phyloP scores from a whole-genome alignment of 2,888 invertebrate species.

The Cheilosia variabilis region DNA sequence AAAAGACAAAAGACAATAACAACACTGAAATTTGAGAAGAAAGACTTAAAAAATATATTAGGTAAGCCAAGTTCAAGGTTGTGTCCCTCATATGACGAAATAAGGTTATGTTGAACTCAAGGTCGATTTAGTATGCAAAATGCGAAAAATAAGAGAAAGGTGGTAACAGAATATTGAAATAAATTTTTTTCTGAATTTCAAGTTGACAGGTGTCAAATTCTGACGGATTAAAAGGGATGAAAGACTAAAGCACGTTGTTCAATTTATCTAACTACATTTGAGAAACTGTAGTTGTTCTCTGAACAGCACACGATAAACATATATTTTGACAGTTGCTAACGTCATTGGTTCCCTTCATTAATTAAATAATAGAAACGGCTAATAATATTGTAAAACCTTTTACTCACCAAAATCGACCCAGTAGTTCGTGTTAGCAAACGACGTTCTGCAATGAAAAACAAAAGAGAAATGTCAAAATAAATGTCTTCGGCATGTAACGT shows the following conservation, averaged over 20 bases:
- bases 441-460: slow-evolving; percentile 25
- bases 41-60: slow-evolving; percentile 19
- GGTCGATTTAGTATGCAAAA: neutral
- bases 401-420: slow-evolving; percentile 23
- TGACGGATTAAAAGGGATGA: no score
- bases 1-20: neutral
- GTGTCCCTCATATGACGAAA: slow-evolving; percentile 1
- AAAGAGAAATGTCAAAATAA: slow-evolving; percentile 16
- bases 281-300: no score
- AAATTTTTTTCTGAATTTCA: no score
- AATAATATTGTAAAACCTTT: neutral
- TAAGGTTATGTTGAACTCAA: neutral
- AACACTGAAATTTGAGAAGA: slow-evolving; percentile 7
- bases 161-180: no score
- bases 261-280: no score
- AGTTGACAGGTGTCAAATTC: no score
- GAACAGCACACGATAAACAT: no score
- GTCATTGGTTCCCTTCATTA: no score
- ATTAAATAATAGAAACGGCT: no score
- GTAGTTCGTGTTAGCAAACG: neutral
- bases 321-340: no score
- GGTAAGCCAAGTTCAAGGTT: slow-evolving; percentile 60
- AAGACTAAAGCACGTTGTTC: no score
- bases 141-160: neutral
- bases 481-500: neutral